Conservation (phyloP, 2,113 vertebrate species). For the Eurystomus gularis region DNA sequence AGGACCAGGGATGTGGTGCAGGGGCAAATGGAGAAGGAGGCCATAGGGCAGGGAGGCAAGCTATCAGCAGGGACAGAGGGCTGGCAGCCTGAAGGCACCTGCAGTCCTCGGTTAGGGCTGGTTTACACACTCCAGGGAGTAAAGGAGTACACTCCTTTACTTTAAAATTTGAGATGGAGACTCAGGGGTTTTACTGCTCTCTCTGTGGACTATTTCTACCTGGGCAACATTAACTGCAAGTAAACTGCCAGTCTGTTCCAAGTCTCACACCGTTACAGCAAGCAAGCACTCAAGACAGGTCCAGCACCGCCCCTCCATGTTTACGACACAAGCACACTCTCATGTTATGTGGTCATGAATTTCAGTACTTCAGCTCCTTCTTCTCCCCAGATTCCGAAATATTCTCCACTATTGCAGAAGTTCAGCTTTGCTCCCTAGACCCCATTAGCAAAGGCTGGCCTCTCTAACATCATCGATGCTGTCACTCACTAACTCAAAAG, state of each 20-base stretch:
- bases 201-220: neutral
- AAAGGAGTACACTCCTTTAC: too few relatives aligned
- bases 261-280: neutral
- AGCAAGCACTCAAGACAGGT: neutral
- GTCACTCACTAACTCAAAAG: neutral
- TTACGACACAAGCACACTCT: neutral
- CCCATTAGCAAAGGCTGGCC: neutral
- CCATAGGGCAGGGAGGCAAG: neutral
- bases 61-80: neutral
- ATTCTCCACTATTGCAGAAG: neutral
- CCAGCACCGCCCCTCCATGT: neutral
- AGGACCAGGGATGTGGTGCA: neutral
- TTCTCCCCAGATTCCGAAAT: neutral
- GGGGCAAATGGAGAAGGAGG: neutral
- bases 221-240: neutral
- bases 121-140: fast-evolving
- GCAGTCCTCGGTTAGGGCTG: neutral
- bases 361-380: neutral
- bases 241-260: fast-evolving
- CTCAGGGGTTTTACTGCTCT: neutral
- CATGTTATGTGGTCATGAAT: neutral
- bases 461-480: neutral
- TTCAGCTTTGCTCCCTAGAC: neutral
- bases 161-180: neutral
- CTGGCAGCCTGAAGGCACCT: neutral